phyloP scores from a whole-genome alignment of 2,797 vertebrate species.

The Crocidura indochinensis region DNA sequence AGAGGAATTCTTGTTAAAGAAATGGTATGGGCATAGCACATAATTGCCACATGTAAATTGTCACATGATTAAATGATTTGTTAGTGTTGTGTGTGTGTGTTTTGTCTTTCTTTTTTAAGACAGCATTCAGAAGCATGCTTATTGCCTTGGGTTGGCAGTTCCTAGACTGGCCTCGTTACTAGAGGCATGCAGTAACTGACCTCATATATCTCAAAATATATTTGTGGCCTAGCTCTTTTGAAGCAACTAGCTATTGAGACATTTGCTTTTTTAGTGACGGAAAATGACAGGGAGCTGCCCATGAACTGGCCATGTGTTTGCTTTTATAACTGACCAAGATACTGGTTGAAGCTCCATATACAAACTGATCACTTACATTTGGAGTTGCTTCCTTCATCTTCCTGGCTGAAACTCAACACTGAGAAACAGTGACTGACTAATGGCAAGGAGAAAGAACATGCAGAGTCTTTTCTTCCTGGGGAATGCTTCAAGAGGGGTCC shows the following conservation, averaged over 20 bases:
- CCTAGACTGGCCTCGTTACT: constrained; percentile 63
- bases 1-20: constrained; percentile 68
- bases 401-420: constrained; percentile 83
- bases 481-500: constrained; percentile 71
- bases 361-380: constrained; percentile 84
- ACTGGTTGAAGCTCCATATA: constrained; percentile 76
- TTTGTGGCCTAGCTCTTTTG: constrained; percentile 75
- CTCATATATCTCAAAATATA: constrained; percentile 83
- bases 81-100: background rate
- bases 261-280: constrained; percentile 81
- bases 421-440: constrained; percentile 87
- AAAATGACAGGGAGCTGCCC: constrained; percentile 84
- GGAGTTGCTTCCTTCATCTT: constrained; percentile 83
- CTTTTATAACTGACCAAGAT: constrained; percentile 86
- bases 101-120: constrained; percentile 71
- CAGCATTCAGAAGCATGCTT: constrained; percentile 56
- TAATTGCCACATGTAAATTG: constrained; percentile 69
- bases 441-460: constrained; percentile 76
- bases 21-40: constrained; percentile 52
- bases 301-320: constrained; percentile 82
- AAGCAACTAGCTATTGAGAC: constrained; percentile 82
- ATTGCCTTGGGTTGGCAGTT: constrained; percentile 75
- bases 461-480: constrained; percentile 78
- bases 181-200: constrained; percentile 76
- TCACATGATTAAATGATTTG: constrained; percentile 8